phyloP scores from a whole-genome alignment of 2,888 invertebrate genomes.

The Drosophila setosimentum region DNA sequence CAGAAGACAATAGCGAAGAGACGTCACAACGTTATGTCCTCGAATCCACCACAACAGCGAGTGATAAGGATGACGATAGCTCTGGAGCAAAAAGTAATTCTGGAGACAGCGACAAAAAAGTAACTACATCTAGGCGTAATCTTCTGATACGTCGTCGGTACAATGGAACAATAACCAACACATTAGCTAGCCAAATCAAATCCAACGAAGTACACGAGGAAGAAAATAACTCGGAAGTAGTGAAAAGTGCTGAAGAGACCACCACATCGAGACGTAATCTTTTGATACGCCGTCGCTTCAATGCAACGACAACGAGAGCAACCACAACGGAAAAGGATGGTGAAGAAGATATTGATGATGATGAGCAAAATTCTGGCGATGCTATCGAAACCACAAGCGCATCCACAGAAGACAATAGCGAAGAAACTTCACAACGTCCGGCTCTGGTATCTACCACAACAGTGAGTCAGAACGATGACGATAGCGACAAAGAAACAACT shows the following conservation, averaged over 20 bases:
- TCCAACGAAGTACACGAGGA: not conserved
- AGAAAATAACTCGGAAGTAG: not conserved
- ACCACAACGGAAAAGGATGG: not conserved
- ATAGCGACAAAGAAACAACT: not conserved
- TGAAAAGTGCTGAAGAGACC: not conserved
- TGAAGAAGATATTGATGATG: not conserved
- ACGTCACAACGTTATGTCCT: not conserved
- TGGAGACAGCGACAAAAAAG: not conserved
- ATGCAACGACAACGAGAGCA: not conserved
- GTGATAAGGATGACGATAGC: not conserved
- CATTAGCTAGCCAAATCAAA: not conserved
- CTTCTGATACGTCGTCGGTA: constrained; percentile 6
- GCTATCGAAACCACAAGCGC: not conserved
- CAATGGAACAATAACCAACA: not conserved
- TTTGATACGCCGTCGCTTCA: not conserved
- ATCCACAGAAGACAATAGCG: not conserved
- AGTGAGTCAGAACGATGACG: not conserved
- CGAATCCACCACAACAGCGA: not conserved
- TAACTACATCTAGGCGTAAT: constrained; percentile 5
- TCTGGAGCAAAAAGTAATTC: not conserved
- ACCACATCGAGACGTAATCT: constrained; percentile 7
- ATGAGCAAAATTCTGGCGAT: not conserved
- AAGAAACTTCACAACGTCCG: not conserved
- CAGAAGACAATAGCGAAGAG: not conserved
- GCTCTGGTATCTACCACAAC: not conserved